Evolutionary conservation across 2,797 vertebrate species (phyloP).

Genomic region (Siniperca scherzeri): DNA sequence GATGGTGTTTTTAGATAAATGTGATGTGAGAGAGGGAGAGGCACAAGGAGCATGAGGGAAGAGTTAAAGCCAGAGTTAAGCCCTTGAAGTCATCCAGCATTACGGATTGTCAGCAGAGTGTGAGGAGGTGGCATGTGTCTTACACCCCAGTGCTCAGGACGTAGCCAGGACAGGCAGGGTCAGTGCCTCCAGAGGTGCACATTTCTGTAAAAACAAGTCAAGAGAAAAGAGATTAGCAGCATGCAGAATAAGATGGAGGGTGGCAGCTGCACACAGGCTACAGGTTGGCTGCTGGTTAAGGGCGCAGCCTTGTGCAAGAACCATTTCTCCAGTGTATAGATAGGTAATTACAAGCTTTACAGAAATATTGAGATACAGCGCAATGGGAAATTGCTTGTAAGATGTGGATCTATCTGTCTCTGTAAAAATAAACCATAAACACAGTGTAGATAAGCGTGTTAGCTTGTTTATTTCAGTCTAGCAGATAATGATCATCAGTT

Average conservation of each 20-base stretch:
- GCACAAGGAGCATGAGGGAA: background rate
- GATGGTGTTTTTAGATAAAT: background rate
- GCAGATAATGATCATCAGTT: constrained; percentile 20
- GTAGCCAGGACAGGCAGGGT: constrained; percentile 41
- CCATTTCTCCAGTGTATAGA: constrained; percentile 20
- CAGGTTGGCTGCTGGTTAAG: constrained; percentile 34
- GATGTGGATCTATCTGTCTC: constrained; percentile 16
- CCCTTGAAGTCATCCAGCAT: constrained; percentile 19
- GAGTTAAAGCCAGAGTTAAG: constrained; percentile 2
- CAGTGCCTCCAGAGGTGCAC: constrained; percentile 47
- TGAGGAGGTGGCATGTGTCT: constrained; percentile 33
- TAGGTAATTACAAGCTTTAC: constrained; percentile 13
- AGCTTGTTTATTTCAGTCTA: background rate
- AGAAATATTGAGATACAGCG: background rate
- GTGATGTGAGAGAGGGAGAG: background rate
- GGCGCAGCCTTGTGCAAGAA: background rate
- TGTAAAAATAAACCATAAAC: constrained; percentile 6
- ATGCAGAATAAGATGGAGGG: constrained; percentile 17
- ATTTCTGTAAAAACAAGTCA: constrained; percentile 20
- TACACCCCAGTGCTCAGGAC: constrained; percentile 3
- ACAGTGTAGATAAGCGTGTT: background rate
- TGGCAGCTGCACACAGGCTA: constrained; percentile 29
- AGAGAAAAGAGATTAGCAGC: constrained; percentile 17
- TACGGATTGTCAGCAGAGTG: constrained; percentile 31
- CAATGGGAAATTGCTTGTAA: background rate